Evolutionary conservation across 1,140 invertebrate genomes (phyloP).

Genomic region (Nomia melanderi): DNA sequence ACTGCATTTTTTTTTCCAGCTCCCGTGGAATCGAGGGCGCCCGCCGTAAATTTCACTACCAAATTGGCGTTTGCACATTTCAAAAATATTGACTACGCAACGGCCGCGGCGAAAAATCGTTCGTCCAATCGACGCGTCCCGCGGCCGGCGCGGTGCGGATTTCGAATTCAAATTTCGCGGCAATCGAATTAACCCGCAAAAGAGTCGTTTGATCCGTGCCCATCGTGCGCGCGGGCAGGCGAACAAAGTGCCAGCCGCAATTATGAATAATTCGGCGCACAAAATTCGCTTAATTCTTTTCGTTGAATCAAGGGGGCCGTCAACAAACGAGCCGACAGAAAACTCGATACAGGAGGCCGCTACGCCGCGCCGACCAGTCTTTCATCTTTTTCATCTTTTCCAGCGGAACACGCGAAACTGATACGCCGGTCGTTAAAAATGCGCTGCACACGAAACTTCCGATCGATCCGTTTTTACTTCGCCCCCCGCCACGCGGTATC

Average conservation of each 20-base stretch:
- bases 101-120: constrained; percentile 54
- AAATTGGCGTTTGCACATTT: constrained; percentile 60
- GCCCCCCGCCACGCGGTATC: too few species aligned
- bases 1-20: constrained; percentile 8
- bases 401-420: not conserved
- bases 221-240: constrained; percentile 54
- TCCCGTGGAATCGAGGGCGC: constrained; percentile 16
- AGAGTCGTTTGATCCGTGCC: constrained; percentile 78
- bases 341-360: constrained; percentile 16
- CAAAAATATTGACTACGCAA: constrained; percentile 47
- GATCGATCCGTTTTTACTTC: too few species aligned
- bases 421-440: not conserved
- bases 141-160: constrained; percentile 64
- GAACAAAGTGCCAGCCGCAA: constrained; percentile 68
- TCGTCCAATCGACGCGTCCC: constrained; percentile 55
- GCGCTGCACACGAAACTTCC: too few species aligned
- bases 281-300: constrained; percentile 74
- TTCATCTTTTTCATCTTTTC: constrained; percentile 26
- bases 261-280: constrained; percentile 77
- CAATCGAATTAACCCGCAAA: constrained; percentile 78
- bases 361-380: not conserved
- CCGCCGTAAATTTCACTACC: constrained; percentile 55
- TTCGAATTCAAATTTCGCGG: constrained; percentile 78
- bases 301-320: constrained; percentile 35
- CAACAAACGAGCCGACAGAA: constrained; percentile 12